These are phyloP conservation scores for Diloba caeruleocephala DNA, from an alignment of 2,888 invertebrate species.

Conservation along the genomic window DNA sequence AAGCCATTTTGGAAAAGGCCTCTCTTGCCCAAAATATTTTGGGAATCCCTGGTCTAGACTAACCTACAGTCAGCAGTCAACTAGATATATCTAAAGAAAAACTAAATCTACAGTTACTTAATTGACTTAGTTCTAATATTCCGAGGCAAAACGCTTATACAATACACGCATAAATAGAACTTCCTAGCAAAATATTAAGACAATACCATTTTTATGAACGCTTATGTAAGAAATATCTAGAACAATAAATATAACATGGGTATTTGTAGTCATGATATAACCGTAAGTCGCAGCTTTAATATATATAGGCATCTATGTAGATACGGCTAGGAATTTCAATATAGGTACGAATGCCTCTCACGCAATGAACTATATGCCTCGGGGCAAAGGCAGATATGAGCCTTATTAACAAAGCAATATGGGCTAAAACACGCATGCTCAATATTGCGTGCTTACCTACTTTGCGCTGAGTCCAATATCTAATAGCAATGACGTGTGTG, in stretches of 20 bases:
- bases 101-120: too few relatives aligned
- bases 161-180: too few relatives aligned
- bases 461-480: slow-evolving; percentile 43
- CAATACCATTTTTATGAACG: background rate
- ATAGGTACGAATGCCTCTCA: slow-evolving; percentile 57
- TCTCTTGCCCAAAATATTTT: too few relatives aligned
- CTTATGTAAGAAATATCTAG: background rate
- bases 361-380: slow-evolving; percentile 45
- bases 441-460: slow-evolving; percentile 47
- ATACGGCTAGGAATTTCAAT: slow-evolving; percentile 64
- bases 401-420: slow-evolving; percentile 7
- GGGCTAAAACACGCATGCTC: slow-evolving; percentile 11
- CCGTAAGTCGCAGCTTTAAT: slow-evolving; percentile 12
- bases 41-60: too few relatives aligned
- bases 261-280: slow-evolving; percentile 5
- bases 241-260: background rate
- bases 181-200: background rate
- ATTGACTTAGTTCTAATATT: too few relatives aligned
- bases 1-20: too few relatives aligned
- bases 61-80: too few relatives aligned
- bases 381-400: background rate
- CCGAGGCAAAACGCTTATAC: too few relatives aligned
- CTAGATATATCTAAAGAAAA: too few relatives aligned
- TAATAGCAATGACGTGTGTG: slow-evolving; percentile 28
- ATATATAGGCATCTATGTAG: slow-evolving; percentile 11